Base-by-base conservation (phyloP, 2,113 vertebrate genomes). In the Eretmodus cyanostictus region DNA sequence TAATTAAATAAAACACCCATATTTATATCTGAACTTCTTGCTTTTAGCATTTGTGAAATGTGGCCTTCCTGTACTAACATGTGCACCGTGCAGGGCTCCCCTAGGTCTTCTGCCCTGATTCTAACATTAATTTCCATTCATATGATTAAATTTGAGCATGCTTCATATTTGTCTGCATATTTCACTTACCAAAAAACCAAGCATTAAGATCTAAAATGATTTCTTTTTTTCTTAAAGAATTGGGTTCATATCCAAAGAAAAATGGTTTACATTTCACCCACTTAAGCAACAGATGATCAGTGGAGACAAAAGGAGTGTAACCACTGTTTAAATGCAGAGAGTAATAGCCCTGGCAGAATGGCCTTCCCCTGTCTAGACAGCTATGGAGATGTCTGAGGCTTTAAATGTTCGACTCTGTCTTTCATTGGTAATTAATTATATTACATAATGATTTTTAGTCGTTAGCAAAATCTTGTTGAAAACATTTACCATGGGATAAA, bases 351-450 rank as follows among this genome's bases (percentile, higher is more conserved):
- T 54, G 89, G 42, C 81, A 82, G 89, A 83, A 88, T 82, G 80
- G 93, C 92, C 93, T 92, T 92, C 84, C 42, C 17, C 51, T 68
- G 88, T 93, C 93, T 92, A 90, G 92, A 95, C 93, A 54, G 88
- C 86, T 91, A 82, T 80, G 83, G 82, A 90, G 81, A 85, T 73
- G 80, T 85, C 47, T 29, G 34, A 51, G 29, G 61, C 86, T 83
- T 90, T 82, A 31, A 31, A 78, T 78, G 45, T 49, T 47, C 2
- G 6, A 29, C 45, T 49, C 68, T 10, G 24, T 78, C 27, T 49
- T 17, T 76, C 71, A 49, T 49, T 31, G 9, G 16, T 49, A 51
- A n/a, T 31, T 78, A 78, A 78, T 51, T 6, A 49, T 31, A 29
- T 13, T 78, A 12, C 16, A 78, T 31, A 49, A 78, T 51, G 24